Percentiles rank a stretch among this genome's conserved stretches.
Conservation (phyloP, 2,888 invertebrate genomes). For the Drosophila ezoana region DNA sequence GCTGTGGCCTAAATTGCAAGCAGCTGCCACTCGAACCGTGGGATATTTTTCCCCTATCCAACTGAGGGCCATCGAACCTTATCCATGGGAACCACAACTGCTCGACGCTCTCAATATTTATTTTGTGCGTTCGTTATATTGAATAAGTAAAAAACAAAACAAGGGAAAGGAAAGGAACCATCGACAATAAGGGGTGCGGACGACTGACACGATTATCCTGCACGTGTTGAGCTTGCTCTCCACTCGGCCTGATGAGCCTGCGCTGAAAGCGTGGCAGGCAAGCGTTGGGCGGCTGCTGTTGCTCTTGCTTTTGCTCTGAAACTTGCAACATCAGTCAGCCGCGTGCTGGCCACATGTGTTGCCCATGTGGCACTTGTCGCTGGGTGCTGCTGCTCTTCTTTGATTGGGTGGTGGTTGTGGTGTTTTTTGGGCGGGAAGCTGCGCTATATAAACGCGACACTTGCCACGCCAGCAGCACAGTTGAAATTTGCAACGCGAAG, state of each 20-base stretch:
- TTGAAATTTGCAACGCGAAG: slow-evolving; percentile 56
- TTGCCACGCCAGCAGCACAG: slow-evolving; percentile 60
- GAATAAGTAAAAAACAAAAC: slow-evolving; percentile 54
- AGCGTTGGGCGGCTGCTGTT: slow-evolving; percentile 61
- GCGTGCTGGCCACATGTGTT: slow-evolving; percentile 73
- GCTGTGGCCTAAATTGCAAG: slow-evolving; percentile 83
- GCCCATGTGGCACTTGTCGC: slow-evolving; percentile 72
- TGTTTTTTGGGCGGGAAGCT: slow-evolving; percentile 29
- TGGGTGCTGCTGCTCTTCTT: slow-evolving; percentile 33
- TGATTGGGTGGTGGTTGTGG: slow-evolving; percentile 47
- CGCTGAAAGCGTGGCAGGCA: slow-evolving; percentile 75
- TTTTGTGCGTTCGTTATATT: slow-evolving; percentile 76
- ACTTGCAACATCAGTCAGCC: slow-evolving; percentile 52
- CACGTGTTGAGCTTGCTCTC: slow-evolving; percentile 77
- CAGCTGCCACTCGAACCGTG: slow-evolving; percentile 84
- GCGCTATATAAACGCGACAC: slow-evolving; percentile 69
- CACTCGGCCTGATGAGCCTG: slow-evolving; percentile 30
- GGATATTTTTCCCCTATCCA: slow-evolving; percentile 81
- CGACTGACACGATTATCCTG: slow-evolving; percentile 72
- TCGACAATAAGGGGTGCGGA: slow-evolving; percentile 54
- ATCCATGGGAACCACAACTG: slow-evolving; percentile 84
- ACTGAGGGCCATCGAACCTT: slow-evolving; percentile 76
- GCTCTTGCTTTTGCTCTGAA: slow-evolving; percentile 32
- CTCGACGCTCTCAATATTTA: slow-evolving; percentile 82
- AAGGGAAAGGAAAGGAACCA: slow-evolving; percentile 47